A percentile compares a stretch with the other conserved stretches of the same genome.
Conservation (phyloP, 2,113 vertebrate species). For the Tyrannus savana region DNA sequence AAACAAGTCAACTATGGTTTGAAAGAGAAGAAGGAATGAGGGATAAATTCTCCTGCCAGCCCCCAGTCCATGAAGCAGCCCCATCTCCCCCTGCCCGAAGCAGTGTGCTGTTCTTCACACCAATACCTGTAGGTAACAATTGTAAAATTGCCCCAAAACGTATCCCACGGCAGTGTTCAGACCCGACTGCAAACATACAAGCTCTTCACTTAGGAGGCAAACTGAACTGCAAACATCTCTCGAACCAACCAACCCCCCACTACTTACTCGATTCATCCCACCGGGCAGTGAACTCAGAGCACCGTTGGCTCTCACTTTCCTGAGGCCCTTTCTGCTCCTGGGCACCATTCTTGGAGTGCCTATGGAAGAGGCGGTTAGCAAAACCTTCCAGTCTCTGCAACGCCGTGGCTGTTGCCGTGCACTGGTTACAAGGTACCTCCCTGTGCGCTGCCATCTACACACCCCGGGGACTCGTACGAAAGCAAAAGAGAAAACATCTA, state of each 20-base stretch:
- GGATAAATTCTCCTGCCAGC: neutral
- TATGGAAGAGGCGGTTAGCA: constrained; percentile 88
- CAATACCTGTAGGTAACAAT: neutral
- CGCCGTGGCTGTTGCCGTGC: constrained; percentile 73
- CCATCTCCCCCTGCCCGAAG: neutral
- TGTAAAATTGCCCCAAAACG: neutral
- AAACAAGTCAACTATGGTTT: neutral
- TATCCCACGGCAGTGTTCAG: neutral
- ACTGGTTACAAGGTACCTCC: constrained; percentile 76
- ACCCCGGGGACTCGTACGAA: neutral
- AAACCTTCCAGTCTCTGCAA: constrained; percentile 86
- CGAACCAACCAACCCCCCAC: neutral
- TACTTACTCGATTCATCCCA: constrained; percentile 94
- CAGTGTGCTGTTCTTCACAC: neutral
- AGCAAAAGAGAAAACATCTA: constrained; percentile 37
- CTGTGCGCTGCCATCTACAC: constrained; percentile 85
- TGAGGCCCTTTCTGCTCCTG: constrained; percentile 79
- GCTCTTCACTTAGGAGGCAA: neutral
- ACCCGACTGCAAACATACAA: neutral
- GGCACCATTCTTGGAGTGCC: constrained; percentile 77
- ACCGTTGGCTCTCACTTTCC: constrained; percentile 80
- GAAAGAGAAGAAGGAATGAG: neutral
- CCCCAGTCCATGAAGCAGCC: neutral
- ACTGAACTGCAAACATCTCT: neutral
- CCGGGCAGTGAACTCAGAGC: constrained; percentile 81